phyloP scores from a whole-genome alignment of 2,888 invertebrate species.

The Holacanthella duospinosa region DNA sequence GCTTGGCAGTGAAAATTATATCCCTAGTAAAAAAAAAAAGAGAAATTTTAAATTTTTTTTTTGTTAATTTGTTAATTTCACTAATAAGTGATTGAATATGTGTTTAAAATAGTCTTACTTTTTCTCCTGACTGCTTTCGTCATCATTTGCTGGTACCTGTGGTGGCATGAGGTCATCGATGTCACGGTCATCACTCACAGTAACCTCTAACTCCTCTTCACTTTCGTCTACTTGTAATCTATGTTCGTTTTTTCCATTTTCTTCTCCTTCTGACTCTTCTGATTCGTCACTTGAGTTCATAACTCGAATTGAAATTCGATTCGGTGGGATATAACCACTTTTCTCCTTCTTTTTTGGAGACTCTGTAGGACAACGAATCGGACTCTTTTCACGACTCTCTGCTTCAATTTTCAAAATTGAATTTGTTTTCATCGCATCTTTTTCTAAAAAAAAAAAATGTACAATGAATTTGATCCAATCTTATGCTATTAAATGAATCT shows the following conservation, averaged over 20 bases:
- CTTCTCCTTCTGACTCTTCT: not conserved
- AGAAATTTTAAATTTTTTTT: not conserved
- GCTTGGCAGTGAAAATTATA: not conserved
- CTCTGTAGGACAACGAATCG: not conserved
- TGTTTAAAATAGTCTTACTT: too few relatives aligned
- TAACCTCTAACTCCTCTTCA: not conserved
- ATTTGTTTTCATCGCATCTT: too few relatives aligned
- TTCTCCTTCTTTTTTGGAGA: not conserved
- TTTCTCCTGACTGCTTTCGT: not conserved
- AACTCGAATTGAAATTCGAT: slow-evolving; percentile 16
- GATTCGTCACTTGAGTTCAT: not conserved
- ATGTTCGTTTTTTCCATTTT: not conserved
- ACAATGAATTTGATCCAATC: not conserved
- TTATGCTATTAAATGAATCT: not conserved
- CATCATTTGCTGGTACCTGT: not conserved
- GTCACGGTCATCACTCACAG: not conserved
- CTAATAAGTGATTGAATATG: too few relatives aligned
- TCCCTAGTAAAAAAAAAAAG: not conserved
- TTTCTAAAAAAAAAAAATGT: not conserved
- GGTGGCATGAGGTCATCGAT: not conserved
- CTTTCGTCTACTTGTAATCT: too few relatives aligned
- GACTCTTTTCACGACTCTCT: not conserved
- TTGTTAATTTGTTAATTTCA: not conserved
- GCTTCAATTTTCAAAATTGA: too few relatives aligned
- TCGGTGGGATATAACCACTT: not conserved